Conservation (phyloP, 2,888 invertebrate species). For the Lasioglossum marginatum region DNA sequence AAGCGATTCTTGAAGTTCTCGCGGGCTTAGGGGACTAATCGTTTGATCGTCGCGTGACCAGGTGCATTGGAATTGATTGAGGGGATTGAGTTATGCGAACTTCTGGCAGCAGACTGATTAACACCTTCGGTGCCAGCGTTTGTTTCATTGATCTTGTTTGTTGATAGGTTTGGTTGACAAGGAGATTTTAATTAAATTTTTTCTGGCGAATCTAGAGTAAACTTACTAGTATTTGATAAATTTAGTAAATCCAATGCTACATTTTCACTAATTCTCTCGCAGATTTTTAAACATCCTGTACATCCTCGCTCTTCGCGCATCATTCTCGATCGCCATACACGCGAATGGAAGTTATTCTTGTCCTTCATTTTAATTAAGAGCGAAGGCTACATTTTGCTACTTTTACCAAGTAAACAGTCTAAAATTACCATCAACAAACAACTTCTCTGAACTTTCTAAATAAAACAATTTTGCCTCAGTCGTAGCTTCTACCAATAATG, state of each 20-base stretch:
- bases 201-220: too few relatives aligned
- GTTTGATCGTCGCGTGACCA: neutral
- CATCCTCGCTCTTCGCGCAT: neutral
- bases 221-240: too few relatives aligned
- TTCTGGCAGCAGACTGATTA: too few relatives aligned
- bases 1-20: neutral
- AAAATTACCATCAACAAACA: neutral
- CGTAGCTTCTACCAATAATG: neutral
- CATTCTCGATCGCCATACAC: neutral
- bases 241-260: too few relatives aligned
- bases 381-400: conserved; percentile 1
- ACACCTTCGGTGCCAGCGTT: too few relatives aligned
- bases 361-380: neutral
- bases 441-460: neutral
- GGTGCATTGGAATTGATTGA: neutral
- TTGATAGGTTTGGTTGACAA: neutral
- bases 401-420: neutral
- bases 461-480: neutral
- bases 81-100: neutral
- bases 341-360: neutral
- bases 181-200: too few relatives aligned
- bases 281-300: neutral
- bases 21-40: neutral
- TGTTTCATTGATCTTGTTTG: neutral
- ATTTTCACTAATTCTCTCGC: neutral